A percentile compares a stretch with the other conserved stretches of the same genome.
Evolutionary conservation across 2,888 invertebrate genomes (phyloP).

Genomic region (Meta bourneti): DNA sequence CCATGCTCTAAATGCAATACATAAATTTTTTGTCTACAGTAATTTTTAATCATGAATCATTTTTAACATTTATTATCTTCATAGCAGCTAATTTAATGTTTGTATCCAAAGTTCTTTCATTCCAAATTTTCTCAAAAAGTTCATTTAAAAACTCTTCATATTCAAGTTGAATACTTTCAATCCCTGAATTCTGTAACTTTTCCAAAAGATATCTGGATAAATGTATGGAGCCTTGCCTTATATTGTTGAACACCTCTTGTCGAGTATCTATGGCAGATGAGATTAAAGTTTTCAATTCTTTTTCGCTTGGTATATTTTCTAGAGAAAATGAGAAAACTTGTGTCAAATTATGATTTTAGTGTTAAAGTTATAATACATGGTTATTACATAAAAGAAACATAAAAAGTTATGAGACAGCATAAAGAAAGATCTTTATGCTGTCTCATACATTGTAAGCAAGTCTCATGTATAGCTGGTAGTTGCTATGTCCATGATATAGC

Average conservation of each 20-base stretch:
- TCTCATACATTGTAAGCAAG: too few relatives aligned
- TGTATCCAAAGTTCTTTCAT: not conserved
- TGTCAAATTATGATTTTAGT: not conserved
- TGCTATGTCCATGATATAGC: too few relatives aligned
- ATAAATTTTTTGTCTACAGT: not conserved
- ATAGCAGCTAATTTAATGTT: not conserved
- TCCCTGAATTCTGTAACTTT: slow-evolving; percentile 42
- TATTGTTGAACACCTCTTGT: slow-evolving; percentile 28
- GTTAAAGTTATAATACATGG: not conserved
- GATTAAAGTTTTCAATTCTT: slow-evolving; percentile 30
- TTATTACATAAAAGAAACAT: too few relatives aligned
- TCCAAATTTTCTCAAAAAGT: slow-evolving; percentile 31
- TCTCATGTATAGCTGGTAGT: too few relatives aligned
- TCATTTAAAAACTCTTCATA: slow-evolving; percentile 44
- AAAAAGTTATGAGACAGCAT: too few relatives aligned
- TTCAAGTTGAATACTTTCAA: slow-evolving; percentile 43
- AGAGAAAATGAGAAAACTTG: not conserved
- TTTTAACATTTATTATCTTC: not conserved
- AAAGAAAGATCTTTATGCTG: too few relatives aligned
- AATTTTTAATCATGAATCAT: not conserved
- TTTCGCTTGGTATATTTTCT: slow-evolving; percentile 1
- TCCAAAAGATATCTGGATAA: slow-evolving; percentile 44
- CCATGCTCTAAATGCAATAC: not conserved
- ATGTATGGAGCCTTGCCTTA: slow-evolving; percentile 35
- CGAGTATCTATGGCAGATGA: slow-evolving; percentile 14